A percentile compares a stretch with the other conserved stretches of the same genome.
Conservation (phyloP, 2,113 vertebrate genomes). For the Trachemys scripta region DNA sequence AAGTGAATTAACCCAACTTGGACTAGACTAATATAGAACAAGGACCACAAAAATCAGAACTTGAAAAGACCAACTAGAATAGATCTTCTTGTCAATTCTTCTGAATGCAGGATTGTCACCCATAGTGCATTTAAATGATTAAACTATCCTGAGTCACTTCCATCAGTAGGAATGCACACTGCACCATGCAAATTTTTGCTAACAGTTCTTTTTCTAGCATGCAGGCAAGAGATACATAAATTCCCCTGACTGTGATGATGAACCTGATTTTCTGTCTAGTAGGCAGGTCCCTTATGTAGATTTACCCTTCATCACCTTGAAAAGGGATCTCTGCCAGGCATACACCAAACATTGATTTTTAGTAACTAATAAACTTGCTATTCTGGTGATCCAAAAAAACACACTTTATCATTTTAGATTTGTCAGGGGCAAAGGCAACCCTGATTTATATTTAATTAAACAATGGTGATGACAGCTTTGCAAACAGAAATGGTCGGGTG, state of each 20-base stretch:
- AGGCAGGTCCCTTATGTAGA: conserved; percentile 55
- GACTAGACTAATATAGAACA: no score
- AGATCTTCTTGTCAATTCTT: no score
- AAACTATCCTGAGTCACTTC: conserved; percentile 32
- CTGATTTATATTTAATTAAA: conserved; percentile 35
- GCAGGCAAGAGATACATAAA: background rate
- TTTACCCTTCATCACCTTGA: conserved; percentile 64
- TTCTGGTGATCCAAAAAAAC: background rate
- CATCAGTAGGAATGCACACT: background rate
- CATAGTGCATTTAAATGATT: no score
- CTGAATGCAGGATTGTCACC: no score
- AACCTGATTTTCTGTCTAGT: conserved; percentile 35
- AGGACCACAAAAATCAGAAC: no score
- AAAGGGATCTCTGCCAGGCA: conserved; percentile 35
- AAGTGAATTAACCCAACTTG: no score
- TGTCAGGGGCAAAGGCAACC: conserved; percentile 34
- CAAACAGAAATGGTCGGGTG: conserved; percentile 59
- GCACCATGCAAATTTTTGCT: background rate
- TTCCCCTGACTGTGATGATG: background rate
- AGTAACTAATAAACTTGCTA: conserved; percentile 49
- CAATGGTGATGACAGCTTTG: conserved; percentile 41
- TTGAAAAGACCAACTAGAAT: no score
- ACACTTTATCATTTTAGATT: conserved; percentile 48
- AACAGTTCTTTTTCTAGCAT: background rate
- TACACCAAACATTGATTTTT: conserved; percentile 38